Conservation (phyloP, 1,140 invertebrate genomes). For the Lasioglossum baleicum region DNA sequence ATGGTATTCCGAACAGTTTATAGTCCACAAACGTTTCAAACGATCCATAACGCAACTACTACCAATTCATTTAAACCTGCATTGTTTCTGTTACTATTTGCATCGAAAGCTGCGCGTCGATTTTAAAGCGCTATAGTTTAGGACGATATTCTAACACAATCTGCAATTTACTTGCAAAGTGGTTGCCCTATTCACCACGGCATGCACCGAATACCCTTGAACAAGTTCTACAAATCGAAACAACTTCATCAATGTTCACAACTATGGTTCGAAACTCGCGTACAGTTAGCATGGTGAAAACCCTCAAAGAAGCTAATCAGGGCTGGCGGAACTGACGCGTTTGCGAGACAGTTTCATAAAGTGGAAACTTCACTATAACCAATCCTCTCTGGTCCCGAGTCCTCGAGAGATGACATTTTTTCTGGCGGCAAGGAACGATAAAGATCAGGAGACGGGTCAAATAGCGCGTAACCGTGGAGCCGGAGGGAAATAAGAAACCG, state of each 20-base stretch:
- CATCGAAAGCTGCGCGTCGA: neutral
- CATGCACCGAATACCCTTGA: neutral
- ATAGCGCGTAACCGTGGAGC: slow-evolving; percentile 1
- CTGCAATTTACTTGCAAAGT: neutral
- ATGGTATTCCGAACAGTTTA: too few relatives aligned
- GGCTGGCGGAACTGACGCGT: too few relatives aligned
- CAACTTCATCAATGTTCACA: neutral
- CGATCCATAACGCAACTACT: too few relatives aligned
- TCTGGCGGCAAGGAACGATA: neutral
- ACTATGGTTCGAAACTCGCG: neutral
- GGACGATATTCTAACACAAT: neutral
- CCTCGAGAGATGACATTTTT: neutral
- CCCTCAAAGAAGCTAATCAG: neutral
- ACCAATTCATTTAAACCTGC: too few relatives aligned
- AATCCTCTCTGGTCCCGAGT: neutral
- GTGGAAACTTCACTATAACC: neutral
- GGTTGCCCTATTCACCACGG: neutral
- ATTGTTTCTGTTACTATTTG: too few relatives aligned
- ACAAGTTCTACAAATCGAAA: neutral
- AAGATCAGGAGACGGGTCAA: slow-evolving; percentile 10
- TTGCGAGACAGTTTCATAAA: too few relatives aligned
- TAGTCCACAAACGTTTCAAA: too few relatives aligned
- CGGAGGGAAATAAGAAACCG: neutral
- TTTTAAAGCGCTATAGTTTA: neutral
- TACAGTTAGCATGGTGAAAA: neutral